These are phyloP conservation scores for Zygothrica quintamaculata DNA, from an alignment of 2,888 invertebrate genomes.

Conservation along the genomic window DNA sequence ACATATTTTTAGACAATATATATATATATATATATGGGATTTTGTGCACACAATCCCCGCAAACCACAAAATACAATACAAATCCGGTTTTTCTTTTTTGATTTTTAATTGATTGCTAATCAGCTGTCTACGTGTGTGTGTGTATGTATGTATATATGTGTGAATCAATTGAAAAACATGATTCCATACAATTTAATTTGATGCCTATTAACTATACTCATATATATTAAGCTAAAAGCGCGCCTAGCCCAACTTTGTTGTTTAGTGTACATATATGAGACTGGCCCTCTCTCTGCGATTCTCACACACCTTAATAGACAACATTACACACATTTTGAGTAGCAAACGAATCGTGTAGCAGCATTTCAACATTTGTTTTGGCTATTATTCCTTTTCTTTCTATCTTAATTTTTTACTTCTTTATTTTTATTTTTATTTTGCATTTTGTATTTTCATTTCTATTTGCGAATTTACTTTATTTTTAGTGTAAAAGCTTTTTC, in stretches of 20 bases:
- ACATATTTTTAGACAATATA: conserved; percentile 11
- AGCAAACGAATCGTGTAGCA: conserved; percentile 37
- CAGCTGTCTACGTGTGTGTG: too few species aligned
- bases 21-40: conserved; percentile 4
- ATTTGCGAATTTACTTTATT: conserved; percentile 73
- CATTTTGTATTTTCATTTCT: conserved; percentile 38
- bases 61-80: conserved; percentile 4
- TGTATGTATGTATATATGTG: too few species aligned
- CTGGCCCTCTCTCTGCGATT: conserved; percentile 4
- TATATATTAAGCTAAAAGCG: not conserved
- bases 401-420: conserved; percentile 19
- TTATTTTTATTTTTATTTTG: not conserved
- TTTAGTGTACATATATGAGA: conserved; percentile 21
- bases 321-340: conserved; percentile 33
- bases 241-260: conserved; percentile 21
- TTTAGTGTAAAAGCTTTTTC: conserved; percentile 76
- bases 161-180: conserved; percentile 20
- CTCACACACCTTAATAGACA: conserved; percentile 14
- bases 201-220: not conserved
- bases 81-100: not conserved
- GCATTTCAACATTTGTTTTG: conserved; percentile 40
- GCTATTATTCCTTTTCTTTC: conserved; percentile 12
- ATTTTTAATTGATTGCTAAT: conserved; percentile 10
- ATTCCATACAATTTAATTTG: conserved; percentile 6
- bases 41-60: not conserved